These are phyloP conservation scores for Sebastes matsubarae DNA, from an alignment of 2,797 vertebrate genomes.

Conservation along the genomic window DNA sequence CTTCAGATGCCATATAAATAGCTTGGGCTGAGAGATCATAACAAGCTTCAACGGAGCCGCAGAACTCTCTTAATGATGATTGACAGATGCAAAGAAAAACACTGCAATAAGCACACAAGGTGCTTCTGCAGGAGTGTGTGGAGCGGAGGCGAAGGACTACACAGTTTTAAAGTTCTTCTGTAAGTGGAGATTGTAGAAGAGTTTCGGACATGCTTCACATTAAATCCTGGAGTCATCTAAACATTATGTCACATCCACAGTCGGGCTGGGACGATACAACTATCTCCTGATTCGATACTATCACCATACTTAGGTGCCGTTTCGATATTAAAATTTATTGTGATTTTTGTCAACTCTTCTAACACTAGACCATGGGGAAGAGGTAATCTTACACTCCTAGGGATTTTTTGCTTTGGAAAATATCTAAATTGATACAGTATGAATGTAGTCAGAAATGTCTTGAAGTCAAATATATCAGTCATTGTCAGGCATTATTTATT, in stretches of 20 bases:
- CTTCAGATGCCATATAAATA: constrained; percentile 1
- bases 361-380: too few relatives aligned
- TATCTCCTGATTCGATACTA: too few relatives aligned
- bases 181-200: neutral
- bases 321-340: too few relatives aligned
- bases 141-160: neutral
- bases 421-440: too few relatives aligned
- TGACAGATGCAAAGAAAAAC: neutral
- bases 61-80: neutral
- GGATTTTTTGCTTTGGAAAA: too few relatives aligned
- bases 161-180: neutral
- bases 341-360: too few relatives aligned
- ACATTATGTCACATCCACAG: neutral
- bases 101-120: neutral
- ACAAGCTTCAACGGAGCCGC: neutral
- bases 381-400: too few relatives aligned
- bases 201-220: neutral
- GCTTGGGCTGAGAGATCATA: neutral
- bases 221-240: neutral
- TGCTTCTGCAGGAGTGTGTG: neutral
- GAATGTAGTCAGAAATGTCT: too few relatives aligned
- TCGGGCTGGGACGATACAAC: neutral
- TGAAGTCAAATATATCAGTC: too few relatives aligned
- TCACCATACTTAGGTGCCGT: too few relatives aligned
- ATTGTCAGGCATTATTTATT: too few relatives aligned